Percentiles rank a stretch among this genome's conserved stretches.
Evolutionary conservation across 2,888 invertebrate genomes (phyloP).

Genomic region (Euphydryas editha): DNA sequence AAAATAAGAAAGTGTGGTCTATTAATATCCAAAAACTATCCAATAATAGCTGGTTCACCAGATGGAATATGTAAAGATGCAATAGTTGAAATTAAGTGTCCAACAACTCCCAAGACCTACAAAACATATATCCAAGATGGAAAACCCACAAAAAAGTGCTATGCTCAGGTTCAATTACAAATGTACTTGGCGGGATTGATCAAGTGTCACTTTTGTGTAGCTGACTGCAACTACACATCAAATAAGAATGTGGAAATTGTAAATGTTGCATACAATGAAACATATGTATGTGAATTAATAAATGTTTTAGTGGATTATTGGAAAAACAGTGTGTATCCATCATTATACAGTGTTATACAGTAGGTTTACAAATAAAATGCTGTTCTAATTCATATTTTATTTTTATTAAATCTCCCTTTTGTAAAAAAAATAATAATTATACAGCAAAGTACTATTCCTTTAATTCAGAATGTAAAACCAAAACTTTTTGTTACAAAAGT

Average conservation of each 20-base stretch:
- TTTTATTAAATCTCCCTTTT: neutral
- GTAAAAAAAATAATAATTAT: no score
- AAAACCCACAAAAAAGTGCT: neutral
- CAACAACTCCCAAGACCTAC: constrained; percentile 27
- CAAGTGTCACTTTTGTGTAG: constrained; percentile 9
- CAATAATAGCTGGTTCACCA: neutral
- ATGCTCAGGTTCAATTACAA: neutral
- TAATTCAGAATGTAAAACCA: no score
- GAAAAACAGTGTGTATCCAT: neutral
- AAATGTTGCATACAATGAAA: neutral
- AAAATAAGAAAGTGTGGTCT: neutral
- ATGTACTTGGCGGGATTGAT: neutral
- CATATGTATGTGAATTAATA: neutral
- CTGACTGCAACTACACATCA: neutral
- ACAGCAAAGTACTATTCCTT: no score
- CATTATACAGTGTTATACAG: neutral
- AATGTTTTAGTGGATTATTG: neutral
- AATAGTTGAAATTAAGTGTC: constrained; percentile 33
- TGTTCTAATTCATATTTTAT: neutral
- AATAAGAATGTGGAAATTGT: neutral
- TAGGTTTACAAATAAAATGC: neutral
- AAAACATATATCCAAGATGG: neutral
- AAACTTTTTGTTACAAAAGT: no score
- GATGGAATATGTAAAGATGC: neutral
- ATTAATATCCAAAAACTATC: neutral